Percentiles rank a stretch among this genome's conserved stretches.
These are phyloP conservation scores for Peromyscus polionotus DNA, from an alignment of 2,113 vertebrate genomes.

Conservation along the genomic window DNA sequence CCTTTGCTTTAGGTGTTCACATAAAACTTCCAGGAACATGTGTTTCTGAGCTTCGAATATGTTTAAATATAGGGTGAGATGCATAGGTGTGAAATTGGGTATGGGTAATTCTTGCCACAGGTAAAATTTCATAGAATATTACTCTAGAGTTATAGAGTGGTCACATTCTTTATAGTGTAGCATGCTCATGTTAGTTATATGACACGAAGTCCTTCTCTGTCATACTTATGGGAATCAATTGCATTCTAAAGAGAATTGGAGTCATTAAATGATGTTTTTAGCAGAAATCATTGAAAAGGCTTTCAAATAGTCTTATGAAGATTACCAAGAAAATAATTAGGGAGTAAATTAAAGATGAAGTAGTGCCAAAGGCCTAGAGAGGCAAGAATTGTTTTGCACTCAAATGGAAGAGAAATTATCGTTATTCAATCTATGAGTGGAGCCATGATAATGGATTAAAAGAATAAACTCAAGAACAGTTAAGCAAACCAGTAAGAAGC, in stretches of 20 bases:
- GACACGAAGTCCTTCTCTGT: not conserved
- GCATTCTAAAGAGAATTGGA: not conserved
- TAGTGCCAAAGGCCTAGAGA: too few relatives aligned
- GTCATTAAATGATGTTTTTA: not conserved
- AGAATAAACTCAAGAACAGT: not conserved
- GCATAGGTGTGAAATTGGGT: not conserved
- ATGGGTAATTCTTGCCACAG: too few relatives aligned
- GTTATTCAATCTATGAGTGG: not conserved
- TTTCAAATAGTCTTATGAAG: not conserved
- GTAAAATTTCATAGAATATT: not conserved
- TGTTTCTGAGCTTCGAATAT: not conserved
- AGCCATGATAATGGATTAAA: not conserved
- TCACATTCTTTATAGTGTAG: not conserved
- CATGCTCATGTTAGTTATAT: not conserved
- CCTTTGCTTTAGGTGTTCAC: not conserved
- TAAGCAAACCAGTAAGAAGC: not conserved
- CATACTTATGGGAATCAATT: not conserved
- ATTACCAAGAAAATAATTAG: not conserved
- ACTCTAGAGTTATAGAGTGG: not conserved
- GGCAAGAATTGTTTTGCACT: not conserved
- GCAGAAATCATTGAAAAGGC: not conserved
- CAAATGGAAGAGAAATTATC: not conserved
- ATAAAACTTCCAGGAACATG: not conserved
- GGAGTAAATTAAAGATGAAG: not conserved
- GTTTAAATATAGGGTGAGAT: not conserved